Base-by-base conservation (phyloP, 2,888 invertebrate genomes). In the Cryptus armator region DNA sequence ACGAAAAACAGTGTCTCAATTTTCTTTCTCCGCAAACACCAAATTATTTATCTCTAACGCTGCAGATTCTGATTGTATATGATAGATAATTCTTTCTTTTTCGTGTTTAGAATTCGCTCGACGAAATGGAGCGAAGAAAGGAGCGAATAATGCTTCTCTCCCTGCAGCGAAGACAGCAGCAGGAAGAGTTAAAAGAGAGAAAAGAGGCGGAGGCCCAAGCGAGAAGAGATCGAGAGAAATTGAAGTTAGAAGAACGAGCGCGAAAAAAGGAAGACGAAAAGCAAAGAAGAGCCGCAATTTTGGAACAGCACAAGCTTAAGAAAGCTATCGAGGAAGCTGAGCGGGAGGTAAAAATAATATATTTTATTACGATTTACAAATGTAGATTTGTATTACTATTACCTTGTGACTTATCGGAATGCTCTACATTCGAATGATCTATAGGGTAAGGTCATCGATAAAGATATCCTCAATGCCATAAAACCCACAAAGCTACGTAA, bases 321-420 rank as follows among this genome's bases (percentile, higher is more conserved):
- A 99, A 99, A 94, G 97, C 98, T 78, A 96, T 98, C 86, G 98
- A 98, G 93, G 98, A 98, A 94, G 98, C 98, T 32, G 98, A 98
- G 93, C 94, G 97, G 92, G 98, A 98, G 95, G 97, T 97, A 89
- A 87, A 91, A 85, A 53, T 51, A 19, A 59, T 1, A 53, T 24
- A 24, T 24, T 24, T 66, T 43, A 14, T 0, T 0, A 29, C 16
- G 59, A 70, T 12, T n/a, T 6, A 32, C 59, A 75, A 37, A 44
- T 46, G 46, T 46, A n/a, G 43, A n/a, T 76, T 62, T 53, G 12
- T 29, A 14, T 67, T 62, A 62, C 10, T 24, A 75, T 59, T 48
- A 68, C 77, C 59, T 75, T 32, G 74, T 68, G 43, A 44, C 51
- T 70, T 76, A 53, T 79, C 37, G 14, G n/a, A 68, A 59, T 44